Conservation (phyloP, 2,797 vertebrate species). For the Merluccius polli region DNA sequence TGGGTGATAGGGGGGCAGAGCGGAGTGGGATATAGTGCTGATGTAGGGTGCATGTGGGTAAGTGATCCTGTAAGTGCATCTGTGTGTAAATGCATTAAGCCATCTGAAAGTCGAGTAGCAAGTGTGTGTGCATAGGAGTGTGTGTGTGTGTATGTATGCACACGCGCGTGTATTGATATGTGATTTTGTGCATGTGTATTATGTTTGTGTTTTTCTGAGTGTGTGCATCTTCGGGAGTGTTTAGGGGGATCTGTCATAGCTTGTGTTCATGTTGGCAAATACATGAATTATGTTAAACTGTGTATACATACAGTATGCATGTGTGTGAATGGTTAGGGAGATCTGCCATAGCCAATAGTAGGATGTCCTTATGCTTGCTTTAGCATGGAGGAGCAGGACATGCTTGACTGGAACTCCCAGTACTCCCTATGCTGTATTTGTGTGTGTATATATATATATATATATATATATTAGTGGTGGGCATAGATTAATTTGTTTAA, state of each 20-base stretch:
- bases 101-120: neutral
- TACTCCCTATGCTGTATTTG: conserved; percentile 6
- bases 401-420: conserved; percentile 49
- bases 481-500: too few species aligned
- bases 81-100: neutral
- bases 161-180: neutral
- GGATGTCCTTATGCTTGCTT: conserved; percentile 59
- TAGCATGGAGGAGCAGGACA: conserved; percentile 60
- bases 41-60: neutral
- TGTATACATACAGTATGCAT: conserved; percentile 21
- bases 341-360: conserved; percentile 47
- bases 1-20: too few species aligned
- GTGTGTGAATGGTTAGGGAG: conserved; percentile 5
- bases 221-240: neutral
- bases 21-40: too few species aligned
- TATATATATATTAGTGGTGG: too few species aligned
- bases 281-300: neutral
- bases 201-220: neutral
- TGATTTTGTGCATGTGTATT: neutral
- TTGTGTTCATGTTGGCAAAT: neutral
- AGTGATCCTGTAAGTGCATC: neutral
- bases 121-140: neutral
- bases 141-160: neutral
- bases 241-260: neutral
- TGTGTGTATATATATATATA: conserved; percentile 11